These are phyloP conservation scores for Hemaris fuciformis DNA, from an alignment of 2,888 invertebrate genomes.

Conservation along the genomic window DNA sequence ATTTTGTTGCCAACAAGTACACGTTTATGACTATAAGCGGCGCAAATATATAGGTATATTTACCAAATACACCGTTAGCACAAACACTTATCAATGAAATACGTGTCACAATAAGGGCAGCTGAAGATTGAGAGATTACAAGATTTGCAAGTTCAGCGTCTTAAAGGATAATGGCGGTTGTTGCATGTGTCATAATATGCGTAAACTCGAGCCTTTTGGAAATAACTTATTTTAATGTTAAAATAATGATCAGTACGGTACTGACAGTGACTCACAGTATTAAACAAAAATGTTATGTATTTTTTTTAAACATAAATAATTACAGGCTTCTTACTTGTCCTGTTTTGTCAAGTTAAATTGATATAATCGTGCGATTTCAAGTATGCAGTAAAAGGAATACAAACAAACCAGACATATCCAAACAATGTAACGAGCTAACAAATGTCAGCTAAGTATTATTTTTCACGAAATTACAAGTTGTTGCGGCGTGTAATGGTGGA, in stretches of 20 bases:
- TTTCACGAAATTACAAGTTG: conserved; percentile 40
- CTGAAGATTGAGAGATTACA: neutral
- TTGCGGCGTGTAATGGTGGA: conserved; percentile 12
- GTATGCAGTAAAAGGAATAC: neutral
- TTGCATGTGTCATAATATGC: too few relatives aligned
- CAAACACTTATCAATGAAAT: neutral
- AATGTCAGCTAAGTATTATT: conserved; percentile 13
- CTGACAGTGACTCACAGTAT: too few relatives aligned
- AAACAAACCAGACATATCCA: neutral
- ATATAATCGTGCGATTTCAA: neutral
- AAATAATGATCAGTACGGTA: too few relatives aligned
- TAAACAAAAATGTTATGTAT: too few relatives aligned
- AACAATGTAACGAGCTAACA: conserved; percentile 10
- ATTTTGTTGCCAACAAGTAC: conserved; percentile 21
- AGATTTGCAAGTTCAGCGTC: neutral
- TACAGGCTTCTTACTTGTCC: neutral
- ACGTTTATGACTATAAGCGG: neutral
- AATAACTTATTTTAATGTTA: too few relatives aligned
- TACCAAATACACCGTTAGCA: neutral
- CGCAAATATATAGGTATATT: neutral
- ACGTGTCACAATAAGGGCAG: neutral
- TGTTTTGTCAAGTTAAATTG: neutral
- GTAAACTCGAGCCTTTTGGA: too few relatives aligned
- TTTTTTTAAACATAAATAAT: neutral
- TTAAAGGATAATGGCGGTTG: neutral